phyloP scores from a whole-genome alignment of 1,140 invertebrate species.

The Chelonus insularis region DNA sequence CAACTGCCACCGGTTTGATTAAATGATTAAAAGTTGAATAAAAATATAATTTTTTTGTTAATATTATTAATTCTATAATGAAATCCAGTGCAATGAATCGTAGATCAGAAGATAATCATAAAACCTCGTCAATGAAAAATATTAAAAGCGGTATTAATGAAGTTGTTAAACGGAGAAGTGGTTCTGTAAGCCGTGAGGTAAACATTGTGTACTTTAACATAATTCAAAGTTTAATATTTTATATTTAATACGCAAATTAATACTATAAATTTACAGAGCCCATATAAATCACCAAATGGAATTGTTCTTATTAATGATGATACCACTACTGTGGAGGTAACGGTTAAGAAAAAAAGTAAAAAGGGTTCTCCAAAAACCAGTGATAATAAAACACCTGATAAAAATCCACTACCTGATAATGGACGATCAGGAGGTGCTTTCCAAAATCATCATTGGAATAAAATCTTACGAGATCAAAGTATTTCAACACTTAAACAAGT shows the following conservation, averaged over 20 bases:
- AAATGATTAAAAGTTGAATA: no score
- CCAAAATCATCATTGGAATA: conserved; percentile 33
- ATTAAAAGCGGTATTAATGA: neutral
- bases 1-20: no score
- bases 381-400: conserved; percentile 2
- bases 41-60: neutral
- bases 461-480: conserved; percentile 36
- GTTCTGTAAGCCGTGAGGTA: no score
- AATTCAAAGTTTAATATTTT: no score
- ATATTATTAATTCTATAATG: neutral
- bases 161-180: neutral
- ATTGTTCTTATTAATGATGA: conserved; percentile 30
- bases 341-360: conserved; percentile 30
- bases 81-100: conserved; percentile 4
- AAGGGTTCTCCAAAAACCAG: conserved; percentile 3
- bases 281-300: conserved; percentile 23
- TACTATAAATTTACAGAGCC: no score
- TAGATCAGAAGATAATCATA: neutral
- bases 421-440: conserved; percentile 10
- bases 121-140: neutral
- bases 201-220: no score
- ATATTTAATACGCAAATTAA: no score
- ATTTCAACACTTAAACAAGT: conserved; percentile 29
- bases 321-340: conserved; percentile 35
- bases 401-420: conserved; percentile 30